Evolutionary conservation across 2,888 invertebrate genomes (phyloP).

Genomic region (Eucriotettix oculatus): DNA sequence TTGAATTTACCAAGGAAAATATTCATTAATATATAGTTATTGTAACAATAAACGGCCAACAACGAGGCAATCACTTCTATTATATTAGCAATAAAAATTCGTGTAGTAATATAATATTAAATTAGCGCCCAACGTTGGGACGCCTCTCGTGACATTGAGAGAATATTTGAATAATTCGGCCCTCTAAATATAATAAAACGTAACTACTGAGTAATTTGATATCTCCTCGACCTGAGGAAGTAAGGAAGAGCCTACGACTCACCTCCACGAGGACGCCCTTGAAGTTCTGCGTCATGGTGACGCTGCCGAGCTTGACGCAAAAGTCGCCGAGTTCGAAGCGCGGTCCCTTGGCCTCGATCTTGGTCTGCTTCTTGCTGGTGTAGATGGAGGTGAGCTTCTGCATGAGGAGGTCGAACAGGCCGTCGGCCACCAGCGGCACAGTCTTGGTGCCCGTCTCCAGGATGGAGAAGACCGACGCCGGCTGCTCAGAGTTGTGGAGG

Average conservation of each 20-base stretch:
- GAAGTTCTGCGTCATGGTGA: slow-evolving; percentile 82
- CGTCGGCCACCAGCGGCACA: slow-evolving; percentile 78
- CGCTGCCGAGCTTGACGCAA: slow-evolving; percentile 81
- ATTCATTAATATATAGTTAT: no score
- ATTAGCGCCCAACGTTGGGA: no score
- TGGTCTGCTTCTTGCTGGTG: slow-evolving; percentile 75
- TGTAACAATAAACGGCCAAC: no score
- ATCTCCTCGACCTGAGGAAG: neutral
- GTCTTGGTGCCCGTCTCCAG: slow-evolving; percentile 75
- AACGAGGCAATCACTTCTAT: no score
- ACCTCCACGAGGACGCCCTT: slow-evolving; percentile 88
- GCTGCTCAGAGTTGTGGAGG: slow-evolving; percentile 90
- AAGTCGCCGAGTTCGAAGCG: slow-evolving; percentile 82
- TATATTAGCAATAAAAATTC: no score
- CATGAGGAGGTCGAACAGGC: slow-evolving; percentile 79
- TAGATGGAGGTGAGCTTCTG: slow-evolving; percentile 77
- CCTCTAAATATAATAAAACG: no score
- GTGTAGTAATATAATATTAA: no score
- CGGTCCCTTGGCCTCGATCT: slow-evolving; percentile 78
- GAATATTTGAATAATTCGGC: no score
- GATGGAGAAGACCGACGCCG: slow-evolving; percentile 83
- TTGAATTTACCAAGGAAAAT: no score
- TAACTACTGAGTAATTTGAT: no score
- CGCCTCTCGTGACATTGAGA: no score
- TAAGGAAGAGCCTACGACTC: slow-evolving; percentile 14